Evolutionary conservation across 1,140 invertebrate species (phyloP).

Genomic region (Trigoniulus corallinus): DNA sequence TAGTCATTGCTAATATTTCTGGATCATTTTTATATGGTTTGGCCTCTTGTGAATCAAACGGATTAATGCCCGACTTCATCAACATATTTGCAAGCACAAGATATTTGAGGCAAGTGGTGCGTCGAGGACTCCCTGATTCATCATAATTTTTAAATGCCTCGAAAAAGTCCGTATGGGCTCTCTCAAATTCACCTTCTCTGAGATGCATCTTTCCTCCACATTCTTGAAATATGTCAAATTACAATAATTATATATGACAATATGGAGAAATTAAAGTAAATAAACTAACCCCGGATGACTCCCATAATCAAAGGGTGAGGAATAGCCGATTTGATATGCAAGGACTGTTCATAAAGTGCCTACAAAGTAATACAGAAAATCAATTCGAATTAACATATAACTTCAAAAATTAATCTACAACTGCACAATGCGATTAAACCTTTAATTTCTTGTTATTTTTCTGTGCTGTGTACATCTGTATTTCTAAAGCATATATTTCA

Average conservation of each 20-base stretch:
- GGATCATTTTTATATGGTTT: slow-evolving; percentile 99
- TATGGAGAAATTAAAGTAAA: slow-evolving; percentile 1
- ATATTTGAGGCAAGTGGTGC: slow-evolving; percentile 97
- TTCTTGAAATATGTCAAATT: slow-evolving; percentile 41
- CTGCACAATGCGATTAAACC: slow-evolving; percentile 15
- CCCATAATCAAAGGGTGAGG: slow-evolving; percentile 99
- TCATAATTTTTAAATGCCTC: slow-evolving; percentile 99
- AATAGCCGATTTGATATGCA: slow-evolving; percentile 98
- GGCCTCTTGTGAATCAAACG: slow-evolving; percentile 99
- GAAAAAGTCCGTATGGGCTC: slow-evolving; percentile 98
- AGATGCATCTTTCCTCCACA: slow-evolving; percentile 99
- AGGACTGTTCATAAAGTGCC: slow-evolving; percentile 91
- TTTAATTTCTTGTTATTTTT: slow-evolving; percentile 99
- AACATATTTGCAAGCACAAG: slow-evolving; percentile 97
- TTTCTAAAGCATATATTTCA: slow-evolving; percentile 98
- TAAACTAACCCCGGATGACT: slow-evolving; percentile 71
- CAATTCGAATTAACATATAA: background rate
- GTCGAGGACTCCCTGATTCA: slow-evolving; percentile 91
- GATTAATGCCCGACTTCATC: slow-evolving; percentile 99
- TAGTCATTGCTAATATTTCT: slow-evolving; percentile 98
- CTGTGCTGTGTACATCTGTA: slow-evolving; percentile 99
- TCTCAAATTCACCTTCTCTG: slow-evolving; percentile 94
- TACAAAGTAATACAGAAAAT: slow-evolving; percentile 15
- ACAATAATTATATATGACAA: slow-evolving; percentile 5
- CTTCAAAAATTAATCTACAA: background rate